Percentiles rank a stretch among this genome's conserved stretches.
phyloP scores from a whole-genome alignment of 1,140 invertebrate species.

The Drosophila sulfurigaster region DNA sequence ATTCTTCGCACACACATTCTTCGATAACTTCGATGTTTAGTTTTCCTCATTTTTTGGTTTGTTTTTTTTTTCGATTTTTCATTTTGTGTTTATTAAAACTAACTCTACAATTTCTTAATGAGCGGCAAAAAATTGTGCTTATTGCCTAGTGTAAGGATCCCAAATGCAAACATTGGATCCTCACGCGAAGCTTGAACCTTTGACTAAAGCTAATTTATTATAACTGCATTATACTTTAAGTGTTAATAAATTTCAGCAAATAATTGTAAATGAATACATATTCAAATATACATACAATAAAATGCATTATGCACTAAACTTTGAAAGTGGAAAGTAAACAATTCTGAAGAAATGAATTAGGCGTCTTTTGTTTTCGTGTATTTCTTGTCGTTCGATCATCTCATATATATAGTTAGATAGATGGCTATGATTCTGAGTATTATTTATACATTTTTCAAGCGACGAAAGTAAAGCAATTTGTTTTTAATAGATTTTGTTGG shows the following conservation, averaged over 20 bases:
- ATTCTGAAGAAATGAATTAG: slow-evolving; percentile 21
- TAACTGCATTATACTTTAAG: slow-evolving; percentile 44
- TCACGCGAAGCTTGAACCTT: slow-evolving; percentile 28
- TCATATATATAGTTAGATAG: slow-evolving; percentile 2
- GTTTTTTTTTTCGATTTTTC: too few relatives aligned
- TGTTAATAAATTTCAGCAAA: slow-evolving; percentile 78
- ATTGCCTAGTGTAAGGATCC: slow-evolving; percentile 24
- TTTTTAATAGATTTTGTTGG: slow-evolving; percentile 21
- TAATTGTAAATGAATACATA: slow-evolving; percentile 72
- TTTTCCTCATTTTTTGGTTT: slow-evolving; percentile 21
- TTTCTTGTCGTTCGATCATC: slow-evolving; percentile 11
- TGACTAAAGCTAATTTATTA: slow-evolving; percentile 57
- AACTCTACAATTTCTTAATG: slow-evolving; percentile 53
- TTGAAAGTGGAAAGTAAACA: slow-evolving; percentile 20
- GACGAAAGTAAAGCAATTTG: slow-evolving; percentile 23
- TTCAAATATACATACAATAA: slow-evolving; percentile 58
- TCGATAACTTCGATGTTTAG: slow-evolving; percentile 64
- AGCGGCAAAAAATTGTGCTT: slow-evolving; percentile 64
- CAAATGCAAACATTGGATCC: neutral
- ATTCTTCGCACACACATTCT: slow-evolving; percentile 51
- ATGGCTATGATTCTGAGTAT: slow-evolving; percentile 58
- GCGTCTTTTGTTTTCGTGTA: slow-evolving; percentile 10
- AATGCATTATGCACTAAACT: slow-evolving; percentile 38
- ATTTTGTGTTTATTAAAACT: slow-evolving; percentile 34
- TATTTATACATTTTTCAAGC: slow-evolving; percentile 39